Conservation (phyloP, 64 coral and sea anemone genomes). For the Pocillopora damicornis region DNA sequence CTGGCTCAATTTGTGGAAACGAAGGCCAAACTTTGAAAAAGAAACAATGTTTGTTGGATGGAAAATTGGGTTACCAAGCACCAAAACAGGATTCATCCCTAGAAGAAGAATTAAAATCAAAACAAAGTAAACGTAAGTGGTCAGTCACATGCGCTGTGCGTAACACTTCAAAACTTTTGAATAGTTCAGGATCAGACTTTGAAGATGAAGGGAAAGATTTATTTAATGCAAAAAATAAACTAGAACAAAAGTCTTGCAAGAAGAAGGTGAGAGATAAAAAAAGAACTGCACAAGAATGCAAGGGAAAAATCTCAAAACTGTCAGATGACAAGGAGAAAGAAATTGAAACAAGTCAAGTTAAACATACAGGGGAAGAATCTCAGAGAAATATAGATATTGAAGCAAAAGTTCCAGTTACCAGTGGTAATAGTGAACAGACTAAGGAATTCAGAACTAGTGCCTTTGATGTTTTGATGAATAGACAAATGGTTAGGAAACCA, state of each 20-base stretch:
- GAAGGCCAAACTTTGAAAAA: background rate
- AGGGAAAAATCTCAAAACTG: background rate
- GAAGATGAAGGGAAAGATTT: conserved; percentile 5
- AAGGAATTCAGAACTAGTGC: background rate
- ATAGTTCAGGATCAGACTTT: conserved; percentile 37
- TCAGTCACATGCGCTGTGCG: background rate
- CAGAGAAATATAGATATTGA: background rate
- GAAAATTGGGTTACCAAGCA: background rate
- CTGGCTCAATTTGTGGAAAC: background rate
- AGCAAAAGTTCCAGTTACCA: background rate
- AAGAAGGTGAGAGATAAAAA: background rate
- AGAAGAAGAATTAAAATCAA: background rate
- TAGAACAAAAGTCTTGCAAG: background rate
- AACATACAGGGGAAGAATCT: background rate
- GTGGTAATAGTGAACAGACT: background rate
- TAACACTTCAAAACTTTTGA: conserved; percentile 5
- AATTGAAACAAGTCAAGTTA: background rate
- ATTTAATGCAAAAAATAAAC: background rate
- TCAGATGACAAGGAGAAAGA: background rate
- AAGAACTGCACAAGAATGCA: background rate
- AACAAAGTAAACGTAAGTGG: background rate
- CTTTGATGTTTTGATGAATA: conserved; percentile 35
- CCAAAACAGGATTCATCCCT: background rate
- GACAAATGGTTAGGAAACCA: background rate
- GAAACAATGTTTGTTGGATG: background rate